A percentile compares a stretch with the other conserved stretches of the same genome.
phyloP scores from a whole-genome alignment of 1,140 invertebrate genomes.

The Drosophila equinoxialis region DNA sequence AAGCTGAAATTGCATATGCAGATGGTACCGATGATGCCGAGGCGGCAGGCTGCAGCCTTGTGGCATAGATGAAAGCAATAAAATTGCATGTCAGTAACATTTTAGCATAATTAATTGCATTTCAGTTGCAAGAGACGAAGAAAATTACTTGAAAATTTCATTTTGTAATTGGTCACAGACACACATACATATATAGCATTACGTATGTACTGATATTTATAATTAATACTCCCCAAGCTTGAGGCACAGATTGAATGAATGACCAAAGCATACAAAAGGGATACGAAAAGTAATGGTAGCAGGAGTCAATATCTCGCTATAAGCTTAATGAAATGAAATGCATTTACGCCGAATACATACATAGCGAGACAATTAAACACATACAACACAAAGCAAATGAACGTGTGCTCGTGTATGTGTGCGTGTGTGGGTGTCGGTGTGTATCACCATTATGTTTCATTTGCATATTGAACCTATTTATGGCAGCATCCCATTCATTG shows the following conservation, averaged over 20 bases:
- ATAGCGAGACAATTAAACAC: slow-evolving; percentile 50
- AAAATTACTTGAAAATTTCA: slow-evolving; percentile 59
- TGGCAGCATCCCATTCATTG: slow-evolving; percentile 48
- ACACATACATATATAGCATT: slow-evolving; percentile 22
- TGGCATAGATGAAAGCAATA: slow-evolving; percentile 38
- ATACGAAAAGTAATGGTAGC: not conserved
- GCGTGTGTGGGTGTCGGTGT: slow-evolving; percentile 28
- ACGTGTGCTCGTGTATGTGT: not conserved
- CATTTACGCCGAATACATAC: slow-evolving; percentile 40
- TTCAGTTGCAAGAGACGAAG: slow-evolving; percentile 20
- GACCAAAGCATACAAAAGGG: slow-evolving; percentile 12
- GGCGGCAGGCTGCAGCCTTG: not conserved
- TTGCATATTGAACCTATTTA: slow-evolving; percentile 65
- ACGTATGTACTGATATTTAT: not conserved
- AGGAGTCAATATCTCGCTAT: slow-evolving; percentile 29
- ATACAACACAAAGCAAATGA: slow-evolving; percentile 28
- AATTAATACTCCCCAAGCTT: slow-evolving; percentile 1
- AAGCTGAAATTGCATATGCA: slow-evolving; percentile 19
- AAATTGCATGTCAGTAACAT: slow-evolving; percentile 52
- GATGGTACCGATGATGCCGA: not conserved
- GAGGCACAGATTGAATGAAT: slow-evolving; percentile 24
- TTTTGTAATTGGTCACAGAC: slow-evolving; percentile 55
- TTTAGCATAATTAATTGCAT: slow-evolving; percentile 62
- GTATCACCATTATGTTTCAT: slow-evolving; percentile 56
- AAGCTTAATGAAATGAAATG: slow-evolving; percentile 53